These are phyloP conservation scores for Paraplagusia blochii DNA, from an alignment of 2,113 vertebrate genomes.

Conservation along the genomic window DNA sequence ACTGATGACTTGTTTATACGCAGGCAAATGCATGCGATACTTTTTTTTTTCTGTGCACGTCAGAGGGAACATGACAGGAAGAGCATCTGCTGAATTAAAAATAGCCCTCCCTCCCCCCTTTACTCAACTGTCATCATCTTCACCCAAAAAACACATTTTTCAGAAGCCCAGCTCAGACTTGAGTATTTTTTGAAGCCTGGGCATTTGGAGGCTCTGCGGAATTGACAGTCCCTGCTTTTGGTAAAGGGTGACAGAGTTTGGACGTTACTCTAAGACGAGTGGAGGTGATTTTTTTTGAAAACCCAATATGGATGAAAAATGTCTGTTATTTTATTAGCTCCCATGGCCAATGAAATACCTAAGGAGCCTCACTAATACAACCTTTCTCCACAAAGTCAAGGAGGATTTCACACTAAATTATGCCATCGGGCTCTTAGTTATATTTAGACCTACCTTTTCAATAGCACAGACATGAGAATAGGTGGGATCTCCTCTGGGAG, in stretches of 20 bases:
- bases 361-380: too few relatives aligned
- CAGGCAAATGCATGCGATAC: conserved; percentile 11
- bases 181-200: neutral
- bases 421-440: too few relatives aligned
- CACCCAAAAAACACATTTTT: conserved; percentile 10
- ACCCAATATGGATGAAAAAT: too few relatives aligned
- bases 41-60: conserved; percentile 25
- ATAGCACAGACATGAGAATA: too few relatives aligned
- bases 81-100: conserved; percentile 50
- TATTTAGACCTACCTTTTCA: too few relatives aligned
- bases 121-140: conserved; percentile 11
- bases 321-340: too few relatives aligned
- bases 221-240: neutral
- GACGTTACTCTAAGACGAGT: neutral
- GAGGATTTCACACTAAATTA: too few relatives aligned
- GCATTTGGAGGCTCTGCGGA: neutral
- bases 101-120: conserved; percentile 17
- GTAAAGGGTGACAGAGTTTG: neutral
- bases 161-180: neutral
- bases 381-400: too few relatives aligned
- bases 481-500: too few relatives aligned
- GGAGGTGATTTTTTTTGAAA: too few relatives aligned
- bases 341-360: too few relatives aligned
- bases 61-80: conserved; percentile 47
- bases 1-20: conserved; percentile 59